Evolutionary conservation across 2,888 invertebrate genomes (phyloP).

Genomic region (Chorisops tibialis): DNA sequence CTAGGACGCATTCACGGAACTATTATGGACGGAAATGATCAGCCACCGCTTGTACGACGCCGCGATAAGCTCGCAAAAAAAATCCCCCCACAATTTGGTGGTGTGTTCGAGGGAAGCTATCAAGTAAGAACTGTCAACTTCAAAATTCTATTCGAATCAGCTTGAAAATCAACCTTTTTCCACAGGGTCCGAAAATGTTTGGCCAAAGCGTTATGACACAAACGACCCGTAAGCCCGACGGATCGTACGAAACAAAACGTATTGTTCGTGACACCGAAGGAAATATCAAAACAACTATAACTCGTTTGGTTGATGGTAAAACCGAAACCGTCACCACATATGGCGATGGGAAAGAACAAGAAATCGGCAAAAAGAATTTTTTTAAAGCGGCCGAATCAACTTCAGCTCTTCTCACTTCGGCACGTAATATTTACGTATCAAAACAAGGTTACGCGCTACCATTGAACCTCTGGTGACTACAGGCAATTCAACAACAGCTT

Average conservation of each 20-base stretch:
- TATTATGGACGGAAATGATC: constrained; percentile 40
- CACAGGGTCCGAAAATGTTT: constrained; percentile 51
- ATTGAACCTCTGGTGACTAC: constrained; percentile 53
- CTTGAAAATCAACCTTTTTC: background rate
- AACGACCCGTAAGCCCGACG: constrained; percentile 58
- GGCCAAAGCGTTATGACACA: constrained; percentile 56
- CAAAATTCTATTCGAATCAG: background rate
- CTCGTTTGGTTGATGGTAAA: constrained; percentile 47
- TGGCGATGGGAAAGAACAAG: constrained; percentile 33
- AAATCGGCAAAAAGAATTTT: background rate
- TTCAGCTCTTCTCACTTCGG: constrained; percentile 33
- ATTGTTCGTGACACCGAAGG: constrained; percentile 58
- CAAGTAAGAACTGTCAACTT: constrained; percentile 37
- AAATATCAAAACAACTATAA: constrained; percentile 59
- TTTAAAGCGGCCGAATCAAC: background rate
- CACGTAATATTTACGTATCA: constrained; percentile 49
- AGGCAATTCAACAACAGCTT: constrained; percentile 40
- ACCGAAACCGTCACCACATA: constrained; percentile 46
- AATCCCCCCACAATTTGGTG: constrained; percentile 42
- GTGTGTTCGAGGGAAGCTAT: constrained; percentile 49
- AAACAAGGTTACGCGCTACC: constrained; percentile 53
- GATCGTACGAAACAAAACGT: constrained; percentile 57
- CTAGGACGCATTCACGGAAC: constrained; percentile 51
- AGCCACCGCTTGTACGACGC: constrained; percentile 39
- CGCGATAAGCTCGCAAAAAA: constrained; percentile 43